Conservation (phyloP, 2,113 vertebrate species). For the Noturus placidus region DNA sequence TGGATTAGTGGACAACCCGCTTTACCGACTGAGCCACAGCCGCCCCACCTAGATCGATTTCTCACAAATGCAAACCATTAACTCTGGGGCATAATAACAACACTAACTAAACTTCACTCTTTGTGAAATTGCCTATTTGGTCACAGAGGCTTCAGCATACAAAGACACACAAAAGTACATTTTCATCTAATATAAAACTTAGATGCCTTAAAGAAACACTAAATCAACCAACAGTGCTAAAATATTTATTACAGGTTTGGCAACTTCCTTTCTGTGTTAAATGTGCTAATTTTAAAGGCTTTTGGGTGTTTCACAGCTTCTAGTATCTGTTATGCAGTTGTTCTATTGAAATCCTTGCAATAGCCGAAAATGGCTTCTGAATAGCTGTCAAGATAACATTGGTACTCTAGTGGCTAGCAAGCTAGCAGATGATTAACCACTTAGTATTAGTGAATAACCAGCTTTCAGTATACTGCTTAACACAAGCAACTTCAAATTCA, state of each 20-base stretch:
- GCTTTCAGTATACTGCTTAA: neutral
- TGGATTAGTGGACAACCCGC: too few relatives aligned
- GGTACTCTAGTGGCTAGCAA: neutral
- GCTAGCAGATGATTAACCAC: neutral
- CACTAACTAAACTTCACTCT: neutral
- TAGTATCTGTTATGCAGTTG: too few relatives aligned
- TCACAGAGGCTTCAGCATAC: neutral
- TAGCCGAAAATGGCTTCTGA: too few relatives aligned
- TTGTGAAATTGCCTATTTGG: neutral
- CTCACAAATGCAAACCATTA: neutral
- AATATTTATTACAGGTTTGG: neutral
- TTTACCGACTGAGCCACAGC: too few relatives aligned
- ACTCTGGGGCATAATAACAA: neutral
- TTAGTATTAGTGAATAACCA: neutral
- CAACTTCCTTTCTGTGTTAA: neutral
- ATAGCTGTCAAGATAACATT: neutral
- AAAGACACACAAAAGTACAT: neutral
- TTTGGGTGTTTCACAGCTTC: neutral
- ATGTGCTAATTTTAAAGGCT: neutral
- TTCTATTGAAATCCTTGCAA: too few relatives aligned
- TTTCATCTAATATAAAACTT: neutral
- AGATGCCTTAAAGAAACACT: neutral
- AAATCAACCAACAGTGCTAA: neutral
- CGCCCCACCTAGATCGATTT: too few relatives aligned
- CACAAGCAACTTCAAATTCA: neutral